A percentile compares a stretch with the other conserved stretches of the same genome.
These are phyloP conservation scores for Stenopsyche tienmushanensis DNA, from an alignment of 1,140 invertebrate genomes.

Conservation along the genomic window DNA sequence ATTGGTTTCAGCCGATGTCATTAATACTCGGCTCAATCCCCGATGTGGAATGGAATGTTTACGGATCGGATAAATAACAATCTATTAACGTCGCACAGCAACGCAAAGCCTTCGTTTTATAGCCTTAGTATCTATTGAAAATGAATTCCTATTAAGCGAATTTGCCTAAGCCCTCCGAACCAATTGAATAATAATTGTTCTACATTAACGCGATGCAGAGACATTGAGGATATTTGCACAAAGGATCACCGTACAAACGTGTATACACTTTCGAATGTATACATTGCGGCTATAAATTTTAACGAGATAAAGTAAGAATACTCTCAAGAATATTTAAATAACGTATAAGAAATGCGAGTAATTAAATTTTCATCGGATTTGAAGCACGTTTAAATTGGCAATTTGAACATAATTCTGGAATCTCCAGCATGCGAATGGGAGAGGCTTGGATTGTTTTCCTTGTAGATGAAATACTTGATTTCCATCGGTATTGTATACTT, in stretches of 20 bases:
- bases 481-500: too few relatives aligned
- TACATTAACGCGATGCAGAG: slow-evolving; percentile 13
- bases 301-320: neutral
- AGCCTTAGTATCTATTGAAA: slow-evolving; percentile 12
- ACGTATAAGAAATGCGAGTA: too few relatives aligned
- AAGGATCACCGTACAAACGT: neutral
- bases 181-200: slow-evolving; percentile 14
- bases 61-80: slow-evolving; percentile 22
- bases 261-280: neutral
- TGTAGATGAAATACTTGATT: too few relatives aligned
- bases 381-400: too few relatives aligned
- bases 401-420: too few relatives aligned
- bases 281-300: slow-evolving; percentile 14
- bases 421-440: too few relatives aligned
- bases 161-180: slow-evolving; percentile 1
- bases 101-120: slow-evolving; percentile 13
- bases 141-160: slow-evolving; percentile 20
- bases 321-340: too few relatives aligned
- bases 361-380: too few relatives aligned
- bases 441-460: too few relatives aligned
- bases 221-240: slow-evolving; percentile 8
- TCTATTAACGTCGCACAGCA: slow-evolving; percentile 17
- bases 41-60: slow-evolving; percentile 12
- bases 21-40: neutral
- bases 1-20: neutral